Evolutionary conservation across 2,113 vertebrate genomes (phyloP), one percentile per base, ranked within the genome.

Genomic region (Centropus bengalensis): DNA sequence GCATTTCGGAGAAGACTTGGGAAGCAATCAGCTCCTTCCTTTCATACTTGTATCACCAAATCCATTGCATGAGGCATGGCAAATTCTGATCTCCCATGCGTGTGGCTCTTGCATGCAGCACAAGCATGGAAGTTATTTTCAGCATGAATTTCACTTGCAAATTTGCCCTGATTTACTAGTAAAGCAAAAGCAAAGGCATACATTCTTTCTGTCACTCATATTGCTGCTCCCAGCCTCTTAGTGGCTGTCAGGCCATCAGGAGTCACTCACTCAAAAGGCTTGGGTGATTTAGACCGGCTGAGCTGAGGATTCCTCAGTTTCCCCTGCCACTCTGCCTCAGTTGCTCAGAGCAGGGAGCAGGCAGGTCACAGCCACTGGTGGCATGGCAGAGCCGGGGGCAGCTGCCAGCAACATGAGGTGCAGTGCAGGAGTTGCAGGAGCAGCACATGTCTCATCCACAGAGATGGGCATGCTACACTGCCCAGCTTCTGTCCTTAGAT

Each of bases 401-500:
- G 1, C 59, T 42, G 32, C 45, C 80, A 63, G 0, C 1, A 7
- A 27, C 52, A 28, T 3, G 1, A 32, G 26, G 56, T 28, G 62
- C 56, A 59, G 33, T 8, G 28, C 23, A 9, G 3, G 45, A 78
- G 51, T 11, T 52, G n/a, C 64, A 59, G 38, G 22, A 71, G 62
- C 30, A 45, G 20, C 33, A 11, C 19, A 9, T 51, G 32, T 26
- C 68, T 64, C 28, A 12, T 36, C 77, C 56, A 8, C n/a, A 40
- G 36, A 49, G 38, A n/a, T 1, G 1, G 36, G 51, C 27, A 36
- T 0, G 0, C 66, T 3, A 0, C 1, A 1, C 60, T 73, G 32
- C 54, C 38, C 55, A 42, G 22, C 45, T 20, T 20, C 16, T 51
- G 51, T 54, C 47, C n/a, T 78, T 12, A 11, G 27, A 4, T 55